Conservation (phyloP, 2,888 invertebrate species). For the Drosophila anomelani region DNA sequence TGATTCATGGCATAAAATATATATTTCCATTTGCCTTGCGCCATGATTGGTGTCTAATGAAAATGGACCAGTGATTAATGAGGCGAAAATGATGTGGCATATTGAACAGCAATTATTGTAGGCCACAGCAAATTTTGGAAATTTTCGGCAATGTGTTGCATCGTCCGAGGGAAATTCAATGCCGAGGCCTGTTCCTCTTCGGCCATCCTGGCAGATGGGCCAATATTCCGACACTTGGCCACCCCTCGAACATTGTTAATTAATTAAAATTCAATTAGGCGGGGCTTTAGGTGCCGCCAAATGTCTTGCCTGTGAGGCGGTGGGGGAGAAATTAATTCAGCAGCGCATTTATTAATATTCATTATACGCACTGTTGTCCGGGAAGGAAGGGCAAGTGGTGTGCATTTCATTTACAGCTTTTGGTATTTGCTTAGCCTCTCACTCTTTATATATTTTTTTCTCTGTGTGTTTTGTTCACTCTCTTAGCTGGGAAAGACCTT, state of each 20-base stretch:
- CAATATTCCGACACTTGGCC: slow-evolving; percentile 43
- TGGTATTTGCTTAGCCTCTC: slow-evolving; percentile 55
- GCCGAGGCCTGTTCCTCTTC: slow-evolving; percentile 6
- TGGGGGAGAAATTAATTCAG: slow-evolving; percentile 63
- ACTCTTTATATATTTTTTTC: not conserved
- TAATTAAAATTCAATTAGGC: slow-evolving; percentile 76
- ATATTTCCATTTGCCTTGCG: slow-evolving; percentile 44
- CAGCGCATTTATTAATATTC: slow-evolving; percentile 74
- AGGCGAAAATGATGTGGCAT: slow-evolving; percentile 77
- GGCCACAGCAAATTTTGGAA: not conserved
- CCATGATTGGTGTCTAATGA: slow-evolving; percentile 58
- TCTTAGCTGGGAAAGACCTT: slow-evolving; percentile 42
- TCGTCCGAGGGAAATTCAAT: slow-evolving; percentile 7
- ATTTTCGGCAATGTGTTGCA: slow-evolving; percentile 68
- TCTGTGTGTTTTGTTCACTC: not conserved
- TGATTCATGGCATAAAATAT: slow-evolving; percentile 29
- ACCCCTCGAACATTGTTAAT: slow-evolving; percentile 63
- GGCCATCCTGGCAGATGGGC: slow-evolving; percentile 46
- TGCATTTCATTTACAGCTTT: slow-evolving; percentile 56
- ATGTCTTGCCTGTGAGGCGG: slow-evolving; percentile 55
- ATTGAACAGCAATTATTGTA: slow-evolving; percentile 65
- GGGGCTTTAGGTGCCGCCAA: slow-evolving; percentile 19
- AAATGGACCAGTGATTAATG: slow-evolving; percentile 71
- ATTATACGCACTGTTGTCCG: slow-evolving; percentile 67
- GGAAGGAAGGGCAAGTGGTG: not conserved